Base-by-base conservation (phyloP, 2,888 invertebrate species). In the Tromatobia lineatoria region DNA sequence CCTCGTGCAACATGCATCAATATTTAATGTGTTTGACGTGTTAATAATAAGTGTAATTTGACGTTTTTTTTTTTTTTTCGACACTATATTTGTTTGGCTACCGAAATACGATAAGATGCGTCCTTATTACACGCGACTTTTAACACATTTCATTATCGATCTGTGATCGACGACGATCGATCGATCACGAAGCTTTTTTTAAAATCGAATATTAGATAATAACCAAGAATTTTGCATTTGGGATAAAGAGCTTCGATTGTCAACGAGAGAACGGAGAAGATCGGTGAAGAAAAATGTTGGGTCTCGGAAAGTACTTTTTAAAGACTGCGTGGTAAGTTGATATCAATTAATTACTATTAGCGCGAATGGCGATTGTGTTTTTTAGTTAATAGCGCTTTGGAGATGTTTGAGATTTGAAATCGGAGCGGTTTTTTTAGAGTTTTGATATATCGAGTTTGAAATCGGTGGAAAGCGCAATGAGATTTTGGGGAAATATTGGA, bases 271-370 rank as follows among this genome's bases (percentile, higher is more conserved):
- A 10, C 38, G 20, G n/a, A n/a, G 20, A 20, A 29, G 18, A 50
- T 42, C 57, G 54, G 10, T 8, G 50, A 25, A 11, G 47, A 42
- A 70, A 79, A 29, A 85, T 85, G 85, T 67, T 80, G 61, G 54
- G 18, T n/a, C 70, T 74, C 45, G 73, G 57, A 20, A 78, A 79
- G 50, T 42, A 50, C 64, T 75, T 70, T 71, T 75, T 64, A 47
- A 13, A 57, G 4, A 23, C 57, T 13, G 50, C 64, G 20, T 42
- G 84, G 84, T 85, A 52, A 81, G 78, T 79, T 57, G 23, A 3
- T n/a, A 15, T 29, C 7, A 15, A 29, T 29, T 4, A n/a, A 34
- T 2, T n/a, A n/a, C n/a, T n/a, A 13, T 23, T 54, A 3, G 54
- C 13, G 20, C 7, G 0, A 2, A 18, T 54, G 4, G 10, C 23